Evolutionary conservation across 2,888 invertebrate species (phyloP), one percentile per base, ranked within the genome.

Genomic region (Cheilosia vernalis): DNA sequence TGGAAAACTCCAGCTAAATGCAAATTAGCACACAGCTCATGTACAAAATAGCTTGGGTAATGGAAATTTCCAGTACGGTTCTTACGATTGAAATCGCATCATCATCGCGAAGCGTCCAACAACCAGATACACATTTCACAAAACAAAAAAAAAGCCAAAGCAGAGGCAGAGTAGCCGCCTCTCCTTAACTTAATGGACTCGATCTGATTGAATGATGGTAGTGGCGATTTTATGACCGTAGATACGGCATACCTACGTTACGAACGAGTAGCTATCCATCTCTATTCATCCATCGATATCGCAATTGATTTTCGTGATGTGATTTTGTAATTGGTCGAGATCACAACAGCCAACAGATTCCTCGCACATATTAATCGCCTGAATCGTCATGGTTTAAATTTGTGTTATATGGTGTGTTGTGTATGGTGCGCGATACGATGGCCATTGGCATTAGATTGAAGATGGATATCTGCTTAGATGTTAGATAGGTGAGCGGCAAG

Each of bases 271-370:
- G 47, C 19, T 56, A 27, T 40, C 6, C 40, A 55, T 2, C 21
- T 76, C 55, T 44, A 51, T 67, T 42, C 21, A 47, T 66, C 72
- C 64, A 56, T 77, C 66, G 49, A 67, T 76, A 85, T 81, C 74
- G 84, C 85, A 85, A 85, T 85, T 72, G 81, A 81, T 85, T 85
- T 85, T 81, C 85, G 85, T 85, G 85, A 85, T 80, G 74, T 85
- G 85, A 80, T 85, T 85, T 85, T 85, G 76, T 80, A 85, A 85
- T 85, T 76, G 80, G 42, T 66, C 42, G 66, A 76, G 70, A 79
- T 84, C 70, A 70, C 64, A 72, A 56, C 78, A 19, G 42, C 53
- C 74, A 58, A 24, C 63, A 67, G 37, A 37, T 47, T 76, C 69
- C 44, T 15, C 42, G 72, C 66, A 72, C 76, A 77, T 77, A 81